Evolutionary conservation across 2,797 vertebrate species (phyloP).

Genomic region (Pangasius mekongensis): DNA sequence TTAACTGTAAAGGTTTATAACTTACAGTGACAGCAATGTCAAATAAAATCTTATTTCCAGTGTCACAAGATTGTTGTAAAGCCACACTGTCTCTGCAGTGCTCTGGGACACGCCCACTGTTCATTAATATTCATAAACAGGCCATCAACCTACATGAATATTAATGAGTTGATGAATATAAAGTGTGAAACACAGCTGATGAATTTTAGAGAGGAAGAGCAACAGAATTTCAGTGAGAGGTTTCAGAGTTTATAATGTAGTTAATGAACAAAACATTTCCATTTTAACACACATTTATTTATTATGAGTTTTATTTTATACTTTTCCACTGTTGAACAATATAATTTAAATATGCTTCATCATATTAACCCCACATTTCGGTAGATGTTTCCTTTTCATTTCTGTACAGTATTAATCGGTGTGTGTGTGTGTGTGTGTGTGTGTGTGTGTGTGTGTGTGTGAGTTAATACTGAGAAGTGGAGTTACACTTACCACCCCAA

Average conservation of each 20-base stretch:
- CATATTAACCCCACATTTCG: not conserved
- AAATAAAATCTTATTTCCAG: not conserved
- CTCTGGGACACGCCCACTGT: not conserved
- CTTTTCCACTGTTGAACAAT: not conserved
- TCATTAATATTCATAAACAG: not conserved
- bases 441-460: too few species aligned
- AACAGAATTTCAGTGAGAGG: not conserved
- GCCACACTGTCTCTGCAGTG: not conserved
- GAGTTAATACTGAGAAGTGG: not conserved
- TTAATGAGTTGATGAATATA: not conserved
- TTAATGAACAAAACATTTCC: not conserved
- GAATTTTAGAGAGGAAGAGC: not conserved
- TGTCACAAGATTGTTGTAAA: not conserved
- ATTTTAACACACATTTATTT: not conserved
- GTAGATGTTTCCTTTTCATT: too few species aligned
- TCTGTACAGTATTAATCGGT: too few species aligned
- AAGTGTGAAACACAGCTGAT: not conserved
- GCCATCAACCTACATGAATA: not conserved
- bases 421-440: not conserved
- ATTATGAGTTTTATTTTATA: not conserved
- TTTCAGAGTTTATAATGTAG: not conserved
- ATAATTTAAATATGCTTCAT: not conserved
- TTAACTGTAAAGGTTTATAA: not conserved
- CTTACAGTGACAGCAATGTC: not conserved
- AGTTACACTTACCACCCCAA: not conserved